Percentiles rank a stretch among this genome's conserved stretches.
phyloP scores from a whole-genome alignment of 2,888 invertebrate species.

The Drosophila leonis region DNA sequence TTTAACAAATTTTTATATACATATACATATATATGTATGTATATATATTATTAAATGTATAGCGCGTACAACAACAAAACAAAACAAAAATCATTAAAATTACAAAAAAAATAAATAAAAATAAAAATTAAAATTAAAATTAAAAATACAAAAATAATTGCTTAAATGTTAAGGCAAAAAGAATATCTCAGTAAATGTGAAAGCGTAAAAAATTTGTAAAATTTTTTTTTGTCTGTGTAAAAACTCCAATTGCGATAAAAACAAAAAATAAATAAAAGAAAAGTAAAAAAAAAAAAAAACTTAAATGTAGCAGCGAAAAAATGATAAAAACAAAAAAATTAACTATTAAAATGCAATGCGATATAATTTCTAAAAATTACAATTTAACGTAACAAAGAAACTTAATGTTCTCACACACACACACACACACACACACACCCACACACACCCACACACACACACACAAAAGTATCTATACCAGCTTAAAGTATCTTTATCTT shows the following conservation, averaged over 20 bases:
- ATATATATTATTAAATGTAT: conserved; percentile 73
- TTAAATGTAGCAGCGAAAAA: conserved; percentile 62
- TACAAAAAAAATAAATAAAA: conserved; percentile 32
- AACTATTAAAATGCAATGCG: conserved; percentile 67
- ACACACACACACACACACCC: conserved; percentile 23
- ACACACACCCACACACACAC: conserved; percentile 23
- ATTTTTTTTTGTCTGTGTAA: conserved; percentile 78
- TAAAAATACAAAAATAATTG: conserved; percentile 52
- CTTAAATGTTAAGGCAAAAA: conserved; percentile 72
- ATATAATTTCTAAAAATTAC: conserved; percentile 78
- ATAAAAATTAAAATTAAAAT: conserved; percentile 16
- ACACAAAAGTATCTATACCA: conserved; percentile 75
- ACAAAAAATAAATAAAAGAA: conserved; percentile 32
- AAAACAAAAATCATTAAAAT: conserved; percentile 39
- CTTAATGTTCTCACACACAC: conserved; percentile 69
- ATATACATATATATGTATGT: conserved; percentile 5
- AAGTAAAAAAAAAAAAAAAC: conserved; percentile 42
- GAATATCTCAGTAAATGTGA: conserved; percentile 81
- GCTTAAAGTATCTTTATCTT: conserved; percentile 73
- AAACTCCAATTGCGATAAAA: conserved; percentile 70
- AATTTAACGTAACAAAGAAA: conserved; percentile 61
- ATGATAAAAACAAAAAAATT: conserved; percentile 41
- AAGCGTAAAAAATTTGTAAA: conserved; percentile 81
- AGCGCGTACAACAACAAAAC: conserved; percentile 67
- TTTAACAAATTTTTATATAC: conserved; percentile 77